Base-by-base conservation (phyloP, 37 sponge, comb jelly and placozoan species). In the Petrosia ficiformis region DNA sequence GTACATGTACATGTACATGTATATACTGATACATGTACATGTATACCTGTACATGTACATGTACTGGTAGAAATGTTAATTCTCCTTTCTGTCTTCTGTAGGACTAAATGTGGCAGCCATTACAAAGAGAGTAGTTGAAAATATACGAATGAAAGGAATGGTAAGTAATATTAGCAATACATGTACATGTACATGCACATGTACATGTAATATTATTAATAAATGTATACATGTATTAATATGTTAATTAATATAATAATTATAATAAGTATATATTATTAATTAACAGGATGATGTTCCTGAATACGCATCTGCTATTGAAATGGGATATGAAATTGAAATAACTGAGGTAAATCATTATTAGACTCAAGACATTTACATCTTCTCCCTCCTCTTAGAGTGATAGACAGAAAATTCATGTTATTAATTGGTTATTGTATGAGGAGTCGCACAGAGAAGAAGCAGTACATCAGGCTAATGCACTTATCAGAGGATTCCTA, bases 351-450 rank as follows among this genome's bases (percentile, higher is more conserved):
- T 73, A 4, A 42, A 35, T 14, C 11, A 16, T 42, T 25, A 29
- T 4, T 30, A 6, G 59, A 16, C 26, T 39, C 29, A 37, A 8
- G 70, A 39, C 39, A 44, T 30, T 71, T n/a, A 40, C 2, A 30
- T 44, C 41, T 28, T 34, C 3, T 44, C 52, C 36, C 40, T 69
- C 60, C 34, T 8, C 1, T n/a, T 57, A 86, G 86, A 26, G 66
- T 40, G 86, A 99, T 72, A 35, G 33, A 28, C 68, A 67, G 74
- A 90, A 89, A 65, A 90, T 99, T 21, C 63, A 77, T 2, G 92
- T 85, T 4, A 81, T 99, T 36, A 67, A 74, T n/a, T 99, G 99
- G 99, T 84, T 99, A 71, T 60, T 92, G 33, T 95, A 88, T 81
- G 90, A 95, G 22, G 72, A 87, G 39, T 44, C 82, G 4, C 99